A percentile compares a stretch with the other conserved stretches of the same genome.
Conservation (phyloP, 1,140 invertebrate species). For the Drosophila fuyamai region DNA sequence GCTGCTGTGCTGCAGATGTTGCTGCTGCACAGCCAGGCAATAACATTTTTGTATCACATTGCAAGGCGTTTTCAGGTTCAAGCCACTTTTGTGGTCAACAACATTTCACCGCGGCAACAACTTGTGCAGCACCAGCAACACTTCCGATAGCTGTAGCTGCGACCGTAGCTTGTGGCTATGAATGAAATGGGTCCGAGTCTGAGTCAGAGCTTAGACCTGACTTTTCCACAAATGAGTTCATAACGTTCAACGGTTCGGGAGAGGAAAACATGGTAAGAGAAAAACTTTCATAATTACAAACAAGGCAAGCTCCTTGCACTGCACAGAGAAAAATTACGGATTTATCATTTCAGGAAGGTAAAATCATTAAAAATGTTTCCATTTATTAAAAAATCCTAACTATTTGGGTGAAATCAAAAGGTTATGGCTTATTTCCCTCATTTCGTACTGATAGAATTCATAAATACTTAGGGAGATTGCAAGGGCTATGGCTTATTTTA, state of each 20-base stretch:
- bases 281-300: constrained; percentile 81
- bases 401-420: too few relatives aligned
- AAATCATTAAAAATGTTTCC: too few relatives aligned
- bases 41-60: constrained; percentile 70
- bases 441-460: too few relatives aligned
- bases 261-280: constrained; percentile 36
- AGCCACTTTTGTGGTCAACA: constrained; percentile 65
- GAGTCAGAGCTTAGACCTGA: constrained; percentile 69
- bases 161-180: constrained; percentile 39
- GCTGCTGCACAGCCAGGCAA: constrained; percentile 54
- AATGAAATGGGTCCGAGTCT: constrained; percentile 53
- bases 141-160: constrained; percentile 31
- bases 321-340: constrained; percentile 6
- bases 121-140: constrained; percentile 29
- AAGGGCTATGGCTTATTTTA: too few relatives aligned
- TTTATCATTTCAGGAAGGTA: neutral
- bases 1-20: constrained; percentile 31
- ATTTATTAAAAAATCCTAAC: too few relatives aligned
- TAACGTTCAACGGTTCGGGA: constrained; percentile 56
- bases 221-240: constrained; percentile 74
- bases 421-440: too few relatives aligned
- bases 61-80: constrained; percentile 77
- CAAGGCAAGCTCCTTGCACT: constrained; percentile 38
- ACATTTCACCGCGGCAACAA: constrained; percentile 41
- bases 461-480: too few relatives aligned